A percentile compares a stretch with the other conserved stretches of the same genome.
Evolutionary conservation across 2,888 invertebrate genomes (phyloP).

Genomic region (Heliconius cydno): DNA sequence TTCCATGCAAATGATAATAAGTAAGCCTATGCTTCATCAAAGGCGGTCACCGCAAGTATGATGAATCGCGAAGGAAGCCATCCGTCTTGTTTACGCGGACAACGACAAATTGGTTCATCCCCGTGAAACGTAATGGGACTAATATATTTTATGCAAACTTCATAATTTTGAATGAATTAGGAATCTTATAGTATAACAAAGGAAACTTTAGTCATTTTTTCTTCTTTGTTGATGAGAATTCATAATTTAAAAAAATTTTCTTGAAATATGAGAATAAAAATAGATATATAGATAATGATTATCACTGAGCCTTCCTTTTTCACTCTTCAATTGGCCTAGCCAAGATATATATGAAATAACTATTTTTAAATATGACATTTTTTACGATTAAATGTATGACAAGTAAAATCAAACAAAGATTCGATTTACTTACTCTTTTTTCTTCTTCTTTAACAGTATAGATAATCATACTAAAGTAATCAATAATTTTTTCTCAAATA

Average conservation of each 20-base stretch:
- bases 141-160: conserved; percentile 40
- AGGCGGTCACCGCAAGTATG: conserved; percentile 50
- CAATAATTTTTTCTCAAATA: no score
- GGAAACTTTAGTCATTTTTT: neutral
- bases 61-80: conserved; percentile 56
- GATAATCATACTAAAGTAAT: no score
- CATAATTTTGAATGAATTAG: conserved; percentile 12
- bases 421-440: no score
- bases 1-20: conserved; percentile 32
- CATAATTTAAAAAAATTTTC: neutral
- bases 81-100: conserved; percentile 58
- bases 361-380: no score
- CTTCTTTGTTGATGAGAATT: neutral
- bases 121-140: conserved; percentile 36
- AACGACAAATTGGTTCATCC: conserved; percentile 50
- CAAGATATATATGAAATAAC: no score
- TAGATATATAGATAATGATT: no score
- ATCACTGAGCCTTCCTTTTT: no score
- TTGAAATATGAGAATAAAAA: no score
- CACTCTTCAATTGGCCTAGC: no score
- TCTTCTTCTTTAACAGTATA: no score
- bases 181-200: neutral
- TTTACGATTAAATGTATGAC: no score
- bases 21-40: conserved; percentile 32
- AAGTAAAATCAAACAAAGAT: no score